These are phyloP conservation scores for Argyrosomus japonicus DNA, from an alignment of 2,113 vertebrate species.

Conservation along the genomic window DNA sequence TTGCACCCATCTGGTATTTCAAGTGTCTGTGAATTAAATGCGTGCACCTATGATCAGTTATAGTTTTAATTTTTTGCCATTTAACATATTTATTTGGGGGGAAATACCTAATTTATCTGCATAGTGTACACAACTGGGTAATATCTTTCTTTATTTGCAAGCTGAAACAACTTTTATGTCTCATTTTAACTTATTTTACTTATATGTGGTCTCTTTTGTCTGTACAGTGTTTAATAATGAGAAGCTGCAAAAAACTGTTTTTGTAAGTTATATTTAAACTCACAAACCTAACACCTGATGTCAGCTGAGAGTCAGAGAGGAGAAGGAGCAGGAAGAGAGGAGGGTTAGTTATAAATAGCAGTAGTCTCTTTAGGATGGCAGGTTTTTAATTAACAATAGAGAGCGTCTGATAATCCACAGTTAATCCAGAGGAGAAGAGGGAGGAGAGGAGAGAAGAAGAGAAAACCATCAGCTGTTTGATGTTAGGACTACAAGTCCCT, in stretches of 20 bases:
- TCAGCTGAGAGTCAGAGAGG: slow-evolving; percentile 71
- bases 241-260: slow-evolving; percentile 18
- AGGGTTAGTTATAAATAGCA: slow-evolving; percentile 77
- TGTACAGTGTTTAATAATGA: slow-evolving; percentile 24
- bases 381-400: slow-evolving; percentile 84
- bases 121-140: background rate
- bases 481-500: slow-evolving; percentile 77
- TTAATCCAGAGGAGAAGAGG: slow-evolving; percentile 80
- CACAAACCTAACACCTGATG: slow-evolving; percentile 73
- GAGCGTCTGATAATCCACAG: slow-evolving; percentile 81
- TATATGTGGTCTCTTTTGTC: slow-evolving; percentile 12
- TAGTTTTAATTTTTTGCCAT: background rate
- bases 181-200: slow-evolving; percentile 5
- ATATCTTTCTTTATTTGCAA: slow-evolving; percentile 18
- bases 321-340: slow-evolving; percentile 54
- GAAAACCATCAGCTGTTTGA: slow-evolving; percentile 79
- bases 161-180: background rate
- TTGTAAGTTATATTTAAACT: slow-evolving; percentile 61
- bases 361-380: slow-evolving; percentile 74
- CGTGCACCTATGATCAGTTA: background rate
- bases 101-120: slow-evolving; percentile 13
- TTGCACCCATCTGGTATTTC: slow-evolving; percentile 26
- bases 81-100: background rate
- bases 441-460: slow-evolving; percentile 71
- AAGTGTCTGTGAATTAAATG: slow-evolving; percentile 21